Evolutionary conservation across 2,797 vertebrate genomes (phyloP), one percentile per base, ranked within the genome.

Genomic region (Thalassophryne amazonica): DNA sequence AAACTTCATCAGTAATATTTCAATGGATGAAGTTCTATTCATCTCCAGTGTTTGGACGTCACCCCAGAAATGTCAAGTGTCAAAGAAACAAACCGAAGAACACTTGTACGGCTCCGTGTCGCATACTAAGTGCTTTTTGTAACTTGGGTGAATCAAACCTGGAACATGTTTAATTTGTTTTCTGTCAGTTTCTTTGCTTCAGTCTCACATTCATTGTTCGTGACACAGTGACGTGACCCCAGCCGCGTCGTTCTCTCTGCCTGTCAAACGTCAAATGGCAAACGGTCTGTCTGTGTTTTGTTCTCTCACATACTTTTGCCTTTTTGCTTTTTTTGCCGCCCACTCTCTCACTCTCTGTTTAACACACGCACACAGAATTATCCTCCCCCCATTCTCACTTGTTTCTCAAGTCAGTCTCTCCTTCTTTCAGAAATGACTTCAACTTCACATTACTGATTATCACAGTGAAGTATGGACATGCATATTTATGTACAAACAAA

Each of bases 201-300:
- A n/a, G n/a, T n/a, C n/a, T n/a, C n/a, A n/a, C n/a, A n/a, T n/a
- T n/a, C n/a, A n/a, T n/a, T n/a, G n/a, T n/a, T n/a, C n/a, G n/a
- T n/a, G n/a, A n/a, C n/a, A n/a, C n/a, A n/a, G 20, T 60, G 71
- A 64, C 17, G 12, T 48, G 66, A 80, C 52, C 60, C 24, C 63
- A 53, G 65, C 63, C 43, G 52, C 40, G 45, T 51, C 29, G 33
- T 35, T 35, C 34, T 54, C 36, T 12, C 42, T 31, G 14, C 42
- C 58, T 52, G 50, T 65, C 73, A 68, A 43, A 69, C 13, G 4
- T 46, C 66, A 82, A n/a, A 81, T 68, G 72, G 74, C 81, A 71
- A 72, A 33, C 40, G 15, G 38, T 49, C 45, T 30, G 18, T 49
- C 45, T 30, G 18, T 49, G 19, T 70, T 73, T 68, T 46, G 12